Percentiles rank a stretch among this genome's conserved stretches.
Conservation (phyloP, 1,140 invertebrate genomes). For the Octopus bimaculoides region DNA sequence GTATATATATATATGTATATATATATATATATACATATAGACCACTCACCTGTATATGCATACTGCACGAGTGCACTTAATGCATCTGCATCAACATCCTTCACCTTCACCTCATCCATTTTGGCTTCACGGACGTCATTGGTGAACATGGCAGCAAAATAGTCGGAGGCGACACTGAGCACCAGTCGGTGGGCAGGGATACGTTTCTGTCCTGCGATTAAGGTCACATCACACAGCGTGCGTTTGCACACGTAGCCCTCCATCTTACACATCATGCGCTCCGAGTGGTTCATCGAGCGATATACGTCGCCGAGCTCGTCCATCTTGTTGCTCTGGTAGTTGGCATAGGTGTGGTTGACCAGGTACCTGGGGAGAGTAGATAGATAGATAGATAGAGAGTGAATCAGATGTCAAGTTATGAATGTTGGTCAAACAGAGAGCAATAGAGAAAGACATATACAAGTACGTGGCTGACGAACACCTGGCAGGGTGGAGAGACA, state of each 20-base stretch:
- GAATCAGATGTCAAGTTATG: no score
- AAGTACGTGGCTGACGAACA: no score
- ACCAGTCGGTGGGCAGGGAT: constrained; percentile 72
- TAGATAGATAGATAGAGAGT: no score
- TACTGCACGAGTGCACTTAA: constrained; percentile 79
- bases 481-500: no score
- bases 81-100: constrained; percentile 80
- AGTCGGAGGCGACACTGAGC: constrained; percentile 85
- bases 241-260: constrained; percentile 75
- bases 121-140: constrained; percentile 80
- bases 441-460: no score
- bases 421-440: no score
- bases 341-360: constrained; percentile 36
- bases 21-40: no score
- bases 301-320: constrained; percentile 70
- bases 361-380: constrained; percentile 22
- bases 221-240: constrained; percentile 50
- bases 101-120: constrained; percentile 78
- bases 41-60: constrained; percentile 77
- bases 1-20: no score
- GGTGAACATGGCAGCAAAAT: constrained; percentile 94
- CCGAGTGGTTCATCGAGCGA: constrained; percentile 75
- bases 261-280: constrained; percentile 76
- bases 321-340: constrained; percentile 31
- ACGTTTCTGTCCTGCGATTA: constrained; percentile 61